Evolutionary conservation across 2,888 invertebrate genomes (phyloP).

Genomic region (Phymatocera aterrima): DNA sequence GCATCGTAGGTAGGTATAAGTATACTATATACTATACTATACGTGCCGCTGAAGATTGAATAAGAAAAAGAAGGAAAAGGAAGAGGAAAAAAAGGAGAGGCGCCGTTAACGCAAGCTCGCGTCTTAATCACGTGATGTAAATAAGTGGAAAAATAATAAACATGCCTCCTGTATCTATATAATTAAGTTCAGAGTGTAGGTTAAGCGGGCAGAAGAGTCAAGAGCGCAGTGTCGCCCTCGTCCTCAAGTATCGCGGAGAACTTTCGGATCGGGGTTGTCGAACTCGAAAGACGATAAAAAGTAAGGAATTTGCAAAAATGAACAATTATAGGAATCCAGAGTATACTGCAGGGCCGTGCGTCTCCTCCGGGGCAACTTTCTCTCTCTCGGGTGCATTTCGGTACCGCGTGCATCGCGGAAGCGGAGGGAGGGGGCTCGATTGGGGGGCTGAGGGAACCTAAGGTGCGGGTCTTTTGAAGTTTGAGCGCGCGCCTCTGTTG

Average conservation of each 20-base stretch:
- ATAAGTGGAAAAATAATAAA: slow-evolving; percentile 51
- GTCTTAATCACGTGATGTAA: slow-evolving; percentile 34
- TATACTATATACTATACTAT: neutral
- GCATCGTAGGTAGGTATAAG: slow-evolving; percentile 17
- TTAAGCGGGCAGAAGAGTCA: slow-evolving; percentile 33
- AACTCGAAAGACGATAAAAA: slow-evolving; percentile 60
- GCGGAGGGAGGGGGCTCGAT: slow-evolving; percentile 48
- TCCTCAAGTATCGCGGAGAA: slow-evolving; percentile 3
- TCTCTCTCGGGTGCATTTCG: slow-evolving; percentile 6
- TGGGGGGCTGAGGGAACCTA: slow-evolving; percentile 60
- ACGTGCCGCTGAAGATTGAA: slow-evolving; percentile 2
- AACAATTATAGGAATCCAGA: slow-evolving; percentile 74
- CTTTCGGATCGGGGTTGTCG: slow-evolving; percentile 49
- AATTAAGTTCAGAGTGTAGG: slow-evolving; percentile 27
- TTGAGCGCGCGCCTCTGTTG: slow-evolving; percentile 52
- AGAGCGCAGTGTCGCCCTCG: neutral
- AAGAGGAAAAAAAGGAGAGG: slow-evolving; percentile 61
- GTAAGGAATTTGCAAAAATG: slow-evolving; percentile 72
- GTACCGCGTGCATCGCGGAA: slow-evolving; percentile 29
- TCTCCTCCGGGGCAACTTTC: slow-evolving; percentile 44
- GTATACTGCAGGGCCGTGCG: slow-evolving; percentile 58
- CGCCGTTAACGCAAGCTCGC: slow-evolving; percentile 39
- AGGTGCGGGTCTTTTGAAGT: slow-evolving; percentile 73
- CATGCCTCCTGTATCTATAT: slow-evolving; percentile 52
- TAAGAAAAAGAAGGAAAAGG: slow-evolving; percentile 53